Percentiles rank a stretch among this genome's conserved stretches.
Evolutionary conservation across 2,888 invertebrate species (phyloP).

Genomic region (Stenodera caucasica): DNA sequence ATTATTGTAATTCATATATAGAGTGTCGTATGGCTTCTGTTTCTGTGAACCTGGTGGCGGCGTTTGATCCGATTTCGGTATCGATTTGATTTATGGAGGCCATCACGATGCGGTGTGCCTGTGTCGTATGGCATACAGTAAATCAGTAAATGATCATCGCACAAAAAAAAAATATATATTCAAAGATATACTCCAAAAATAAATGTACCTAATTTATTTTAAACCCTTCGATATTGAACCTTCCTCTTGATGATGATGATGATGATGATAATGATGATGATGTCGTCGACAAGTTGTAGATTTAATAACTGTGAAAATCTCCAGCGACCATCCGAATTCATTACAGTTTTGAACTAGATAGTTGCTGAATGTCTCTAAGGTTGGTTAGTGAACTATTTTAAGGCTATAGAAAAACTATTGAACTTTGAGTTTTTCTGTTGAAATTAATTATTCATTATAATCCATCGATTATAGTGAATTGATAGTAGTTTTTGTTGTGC

Average conservation of each 20-base stretch:
- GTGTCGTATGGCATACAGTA: background rate
- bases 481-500: background rate
- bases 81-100: constrained; percentile 27
- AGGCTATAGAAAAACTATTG: background rate
- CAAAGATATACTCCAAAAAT: background rate
- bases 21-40: background rate
- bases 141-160: background rate
- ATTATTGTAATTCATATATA: background rate
- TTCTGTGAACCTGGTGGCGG: background rate
- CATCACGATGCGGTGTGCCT: background rate
- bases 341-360: background rate
- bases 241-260: background rate
- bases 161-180: background rate
- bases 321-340: background rate
- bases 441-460: no score
- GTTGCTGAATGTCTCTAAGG: background rate
- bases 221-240: no score
- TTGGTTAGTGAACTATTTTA: background rate
- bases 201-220: no score
- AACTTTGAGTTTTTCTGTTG: no score
- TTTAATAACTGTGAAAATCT: background rate
- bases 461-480: background rate
- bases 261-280: background rate
- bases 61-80: constrained; percentile 28
- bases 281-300: background rate